Evolutionary conservation across 2,888 invertebrate genomes (phyloP).

Genomic region (Abrostola tripartita): DNA sequence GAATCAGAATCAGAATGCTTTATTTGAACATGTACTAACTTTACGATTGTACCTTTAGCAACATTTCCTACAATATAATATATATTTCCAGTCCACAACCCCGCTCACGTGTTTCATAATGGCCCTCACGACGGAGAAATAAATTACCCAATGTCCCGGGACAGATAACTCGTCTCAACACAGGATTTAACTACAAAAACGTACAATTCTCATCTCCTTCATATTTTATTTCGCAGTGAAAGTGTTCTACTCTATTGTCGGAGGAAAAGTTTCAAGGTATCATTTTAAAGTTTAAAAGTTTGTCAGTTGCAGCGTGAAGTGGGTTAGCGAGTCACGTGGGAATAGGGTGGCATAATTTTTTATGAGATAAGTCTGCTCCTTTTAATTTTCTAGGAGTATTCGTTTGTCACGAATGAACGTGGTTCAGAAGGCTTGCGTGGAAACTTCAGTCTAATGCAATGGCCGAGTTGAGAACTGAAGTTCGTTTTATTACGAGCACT

Average conservation of each 20-base stretch:
- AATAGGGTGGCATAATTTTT: background rate
- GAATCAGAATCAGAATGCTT: no score
- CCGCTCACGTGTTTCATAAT: slow-evolving; percentile 13
- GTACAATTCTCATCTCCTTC: slow-evolving; percentile 14
- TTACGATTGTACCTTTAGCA: background rate
- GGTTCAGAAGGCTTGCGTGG: no score
- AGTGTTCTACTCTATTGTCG: slow-evolving; percentile 18
- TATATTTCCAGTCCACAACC: slow-evolving; percentile 13
- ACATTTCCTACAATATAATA: slow-evolving; percentile 19
- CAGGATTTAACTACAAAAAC: slow-evolving; percentile 36
- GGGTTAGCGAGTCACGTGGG: background rate
- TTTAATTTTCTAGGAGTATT: background rate
- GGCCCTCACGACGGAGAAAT: slow-evolving; percentile 31
- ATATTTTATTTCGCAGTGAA: slow-evolving; percentile 37
- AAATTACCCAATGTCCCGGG: slow-evolving; percentile 28
- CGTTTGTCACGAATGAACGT: no score
- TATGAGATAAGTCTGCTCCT: background rate
- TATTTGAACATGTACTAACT: background rate
- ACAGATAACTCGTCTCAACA: slow-evolving; percentile 40
- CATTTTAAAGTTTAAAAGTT: slow-evolving; percentile 28
- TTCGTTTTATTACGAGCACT: no score
- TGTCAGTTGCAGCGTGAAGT: slow-evolving; percentile 5
- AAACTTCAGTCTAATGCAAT: no score
- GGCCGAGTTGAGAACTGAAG: no score
- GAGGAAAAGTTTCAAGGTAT: slow-evolving; percentile 22